Base-by-base conservation (phyloP, 2,888 invertebrate species). In the Pherbina coryleti region DNA sequence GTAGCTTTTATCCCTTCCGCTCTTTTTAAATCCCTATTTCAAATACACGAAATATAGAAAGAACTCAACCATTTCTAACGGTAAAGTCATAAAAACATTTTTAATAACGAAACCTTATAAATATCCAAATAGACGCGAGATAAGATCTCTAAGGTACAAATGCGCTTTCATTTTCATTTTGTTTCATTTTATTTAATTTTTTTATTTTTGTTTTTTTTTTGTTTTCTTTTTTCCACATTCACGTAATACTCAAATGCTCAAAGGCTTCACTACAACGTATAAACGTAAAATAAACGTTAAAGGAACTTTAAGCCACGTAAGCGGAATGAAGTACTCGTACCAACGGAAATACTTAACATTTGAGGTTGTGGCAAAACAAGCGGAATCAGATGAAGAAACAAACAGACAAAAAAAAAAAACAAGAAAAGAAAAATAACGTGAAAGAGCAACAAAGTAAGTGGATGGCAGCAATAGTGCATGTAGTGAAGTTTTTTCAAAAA, bases 301-400 rank as follows among this genome's bases (percentile, higher is more conserved):
- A 70, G 28, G 17, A 70, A 53, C 49, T 55, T 31, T 34, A 71
- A 66, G 66, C 53, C 22, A 75, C 66, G 75, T 51, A 64, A 75
- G 66, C 75, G 75, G 66, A 66, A 64, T 66, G 53, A 66, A 74
- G 74, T 64, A n/a, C n/a, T n/a, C n/a, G n/a, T n/a, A 74, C 14
- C 74, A 49, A n/a, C 53, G 75, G 66, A 75, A 74, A 74, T 74
- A 51, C 64, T 74, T 49, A 74, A 53, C 66, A 75, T 66, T 75
- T 75, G 66, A 66, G 75, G 75, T 75, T 51, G 34, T 25, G 66
- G 66, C 44, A 60, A 72, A 37, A 57, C 44, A 60, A 72, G 72
- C 57, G 57, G 72, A 60, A 60, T 55, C 60, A 72, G 60, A 22
- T 60, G 37, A 60, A 60, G 60, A 28, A 60, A 28, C 57, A 60